These are phyloP conservation scores for Thelaira solivaga DNA, from an alignment of 2,888 invertebrate genomes.

Conservation along the genomic window DNA sequence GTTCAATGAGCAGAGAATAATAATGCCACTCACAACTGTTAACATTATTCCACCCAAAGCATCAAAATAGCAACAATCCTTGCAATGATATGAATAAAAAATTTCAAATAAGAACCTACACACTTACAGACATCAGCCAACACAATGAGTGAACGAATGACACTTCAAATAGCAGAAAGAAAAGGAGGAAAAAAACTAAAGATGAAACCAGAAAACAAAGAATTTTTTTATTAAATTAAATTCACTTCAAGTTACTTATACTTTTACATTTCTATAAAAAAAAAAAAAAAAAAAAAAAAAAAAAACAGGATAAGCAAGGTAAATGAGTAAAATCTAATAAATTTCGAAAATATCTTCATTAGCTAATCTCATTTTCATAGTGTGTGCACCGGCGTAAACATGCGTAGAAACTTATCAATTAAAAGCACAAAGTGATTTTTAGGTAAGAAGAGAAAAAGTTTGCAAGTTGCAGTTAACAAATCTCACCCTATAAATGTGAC, in stretches of 20 bases:
- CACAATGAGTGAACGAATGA: background rate
- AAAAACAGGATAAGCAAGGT: too few relatives aligned
- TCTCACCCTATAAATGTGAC: too few relatives aligned
- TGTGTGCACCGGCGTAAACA: too few relatives aligned
- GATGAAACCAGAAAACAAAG: slow-evolving; percentile 3
- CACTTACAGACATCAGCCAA: background rate
- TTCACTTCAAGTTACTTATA: background rate
- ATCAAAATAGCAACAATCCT: slow-evolving; percentile 11
- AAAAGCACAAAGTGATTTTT: too few relatives aligned
- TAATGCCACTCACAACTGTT: slow-evolving; percentile 44
- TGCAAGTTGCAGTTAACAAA: too few relatives aligned
- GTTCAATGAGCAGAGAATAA: slow-evolving; percentile 41
- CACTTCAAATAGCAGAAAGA: slow-evolving; percentile 1
- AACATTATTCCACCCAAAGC: slow-evolving; percentile 30
- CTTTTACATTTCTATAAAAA: too few relatives aligned
- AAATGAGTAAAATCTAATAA: too few relatives aligned
- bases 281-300: too few relatives aligned
- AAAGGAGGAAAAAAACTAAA: background rate
- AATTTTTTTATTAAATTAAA: slow-evolving; percentile 18
- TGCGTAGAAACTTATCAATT: too few relatives aligned
- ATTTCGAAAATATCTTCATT: too few relatives aligned
- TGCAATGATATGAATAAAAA: slow-evolving; percentile 11
- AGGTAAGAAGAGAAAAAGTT: too few relatives aligned
- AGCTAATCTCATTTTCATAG: too few relatives aligned
- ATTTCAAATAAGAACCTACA: slow-evolving; percentile 12